Conservation (phyloP, 2,113 vertebrate species). For the Pelobates fuscus region DNA sequence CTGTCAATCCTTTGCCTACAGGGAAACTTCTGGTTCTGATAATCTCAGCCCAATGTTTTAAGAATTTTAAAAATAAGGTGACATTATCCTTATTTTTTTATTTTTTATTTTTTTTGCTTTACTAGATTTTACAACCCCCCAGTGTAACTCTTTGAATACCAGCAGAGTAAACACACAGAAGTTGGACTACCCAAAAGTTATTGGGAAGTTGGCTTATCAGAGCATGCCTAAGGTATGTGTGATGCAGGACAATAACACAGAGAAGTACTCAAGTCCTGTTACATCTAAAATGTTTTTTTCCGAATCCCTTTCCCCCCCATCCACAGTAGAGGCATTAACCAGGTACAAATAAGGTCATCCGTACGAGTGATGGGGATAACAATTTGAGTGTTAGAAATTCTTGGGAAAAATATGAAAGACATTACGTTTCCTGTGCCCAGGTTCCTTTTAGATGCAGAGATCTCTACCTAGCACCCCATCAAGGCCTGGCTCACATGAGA, state of each 20-base stretch:
- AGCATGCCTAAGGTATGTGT: neutral
- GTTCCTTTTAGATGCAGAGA: neutral
- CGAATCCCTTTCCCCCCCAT: neutral
- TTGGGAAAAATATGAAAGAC: constrained; percentile 8
- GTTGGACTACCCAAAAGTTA: no score
- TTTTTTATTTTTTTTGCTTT: no score
- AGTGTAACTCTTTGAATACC: no score
- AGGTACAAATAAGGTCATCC: no score
- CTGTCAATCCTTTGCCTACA: no score
- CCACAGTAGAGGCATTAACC: neutral
- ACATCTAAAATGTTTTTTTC: neutral
- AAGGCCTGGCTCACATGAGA: constrained; percentile 17
- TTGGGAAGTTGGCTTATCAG: no score
- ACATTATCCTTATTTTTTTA: no score
- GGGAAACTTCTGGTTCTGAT: no score
- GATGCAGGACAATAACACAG: neutral
- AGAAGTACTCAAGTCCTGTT: neutral
- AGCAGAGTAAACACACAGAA: no score
- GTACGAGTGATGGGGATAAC: neutral
- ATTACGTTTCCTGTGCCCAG: neutral
- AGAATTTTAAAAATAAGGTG: no score
- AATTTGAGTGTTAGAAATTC: neutral
- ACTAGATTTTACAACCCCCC: no score
- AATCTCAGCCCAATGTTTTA: no score
- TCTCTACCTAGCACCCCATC: constrained; percentile 23